Evolutionary conservation across 2,888 invertebrate genomes (phyloP), one percentile per base, ranked within the genome.

Genomic region (Drosophila cognata): DNA sequence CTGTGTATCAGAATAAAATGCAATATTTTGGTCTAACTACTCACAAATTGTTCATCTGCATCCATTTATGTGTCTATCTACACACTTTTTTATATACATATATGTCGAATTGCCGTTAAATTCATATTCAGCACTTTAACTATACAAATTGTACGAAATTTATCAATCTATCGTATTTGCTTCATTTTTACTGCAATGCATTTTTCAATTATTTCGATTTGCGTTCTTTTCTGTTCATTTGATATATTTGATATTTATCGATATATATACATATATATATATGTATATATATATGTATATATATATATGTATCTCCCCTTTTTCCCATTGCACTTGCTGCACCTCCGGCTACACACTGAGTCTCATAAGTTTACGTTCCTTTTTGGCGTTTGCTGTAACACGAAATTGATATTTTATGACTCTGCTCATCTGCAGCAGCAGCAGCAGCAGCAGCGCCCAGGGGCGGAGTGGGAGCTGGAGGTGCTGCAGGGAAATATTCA

Each of bases 381-480:
- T 85, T 90, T 85, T 81, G 90, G 83, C 79, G 82, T 89, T 83
- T 79, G 91, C 77, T 79, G 78, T 88, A 88, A 88, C 88, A 78
- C 86, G 86, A 90, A 88, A 88, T 90, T 88, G 91, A 88, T 88
- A 89, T 88, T 88, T 88, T 88, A 90, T 88, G 88, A 83, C 89
- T 74, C 69, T 77, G 79, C 50, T 50, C 50, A 50, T 50, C 50
- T 28, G 50, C 50, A 28, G 28, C 50, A 33, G 33, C 21, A 21
- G 21, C 21, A 21, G 36, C 36, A 18, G 18, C 38, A 25, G 2
- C 50, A 50, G 18, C 50, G 3, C 50, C 10, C 57, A 53, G 33
- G 21, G 35, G n/a, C 18, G 8, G 13, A 25, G 4, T 33, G 33
- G n/a, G 21, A 18, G 48, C 1, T 25, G 21, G 28, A 5, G 31